Conservation (phyloP, 2,888 invertebrate species). For the Matsumyia berberina region DNA sequence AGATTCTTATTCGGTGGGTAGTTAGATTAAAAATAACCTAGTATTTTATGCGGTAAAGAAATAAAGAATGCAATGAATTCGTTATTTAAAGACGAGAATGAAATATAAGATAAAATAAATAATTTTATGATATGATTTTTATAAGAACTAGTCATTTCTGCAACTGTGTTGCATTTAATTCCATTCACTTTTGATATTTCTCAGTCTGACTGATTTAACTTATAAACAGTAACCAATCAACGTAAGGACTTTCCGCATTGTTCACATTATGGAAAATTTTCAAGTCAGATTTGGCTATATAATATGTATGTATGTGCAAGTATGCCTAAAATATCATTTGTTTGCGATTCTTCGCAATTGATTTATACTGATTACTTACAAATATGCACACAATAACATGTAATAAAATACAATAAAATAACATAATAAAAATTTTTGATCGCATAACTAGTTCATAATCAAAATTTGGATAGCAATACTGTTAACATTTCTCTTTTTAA, state of each 20-base stretch:
- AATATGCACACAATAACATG: neutral
- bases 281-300: neutral
- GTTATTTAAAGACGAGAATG: neutral
- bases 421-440: neutral
- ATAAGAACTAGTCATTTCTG: slow-evolving; percentile 6
- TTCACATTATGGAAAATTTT: neutral
- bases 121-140: slow-evolving; percentile 24
- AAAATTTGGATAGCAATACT: neutral
- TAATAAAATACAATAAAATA: neutral
- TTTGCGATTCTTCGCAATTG: neutral
- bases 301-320: neutral
- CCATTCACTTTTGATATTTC: slow-evolving; percentile 2
- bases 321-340: neutral
- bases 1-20: slow-evolving; percentile 54
- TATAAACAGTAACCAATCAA: neutral
- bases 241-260: too few relatives aligned
- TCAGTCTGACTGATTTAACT: slow-evolving; percentile 5
- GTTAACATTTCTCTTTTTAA: neutral
- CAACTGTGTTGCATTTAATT: slow-evolving; percentile 10
- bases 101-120: neutral
- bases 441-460: neutral
- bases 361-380: neutral
- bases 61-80: slow-evolving; percentile 2
- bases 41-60: neutral
- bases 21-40: slow-evolving; percentile 17